Conservation (phyloP, 2,797 vertebrate species). For the Bovichtus variegatus region DNA sequence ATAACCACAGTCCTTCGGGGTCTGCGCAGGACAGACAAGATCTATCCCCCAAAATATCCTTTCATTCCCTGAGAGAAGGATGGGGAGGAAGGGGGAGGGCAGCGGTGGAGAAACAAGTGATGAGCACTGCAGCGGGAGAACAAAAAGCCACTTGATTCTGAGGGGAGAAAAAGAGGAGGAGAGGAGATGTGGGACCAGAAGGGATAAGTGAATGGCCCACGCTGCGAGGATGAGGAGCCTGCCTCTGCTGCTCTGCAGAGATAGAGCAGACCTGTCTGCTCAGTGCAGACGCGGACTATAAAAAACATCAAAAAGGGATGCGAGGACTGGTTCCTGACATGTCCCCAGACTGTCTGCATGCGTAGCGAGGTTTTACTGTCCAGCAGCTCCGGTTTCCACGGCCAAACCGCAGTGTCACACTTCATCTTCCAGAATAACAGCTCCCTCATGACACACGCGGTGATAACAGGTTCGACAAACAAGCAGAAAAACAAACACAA, state of each 20-base stretch:
- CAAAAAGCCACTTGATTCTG: conserved; percentile 82
- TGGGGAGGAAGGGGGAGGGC: conserved; percentile 40
- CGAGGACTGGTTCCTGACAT: conserved; percentile 35
- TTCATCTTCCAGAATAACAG: conserved; percentile 49
- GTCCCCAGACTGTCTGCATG: conserved; percentile 33
- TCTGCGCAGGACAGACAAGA: conserved; percentile 51
- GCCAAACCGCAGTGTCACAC: conserved; percentile 45
- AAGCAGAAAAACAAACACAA: conserved; percentile 16
- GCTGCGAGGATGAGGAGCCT: conserved; percentile 59
- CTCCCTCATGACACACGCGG: conserved; percentile 34
- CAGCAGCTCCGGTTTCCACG: conserved; percentile 57
- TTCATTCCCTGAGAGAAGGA: conserved; percentile 58
- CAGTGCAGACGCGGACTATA: conserved; percentile 31
- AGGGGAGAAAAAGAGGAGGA: conserved; percentile 50
- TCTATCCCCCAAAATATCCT: conserved; percentile 60
- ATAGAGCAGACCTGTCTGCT: conserved; percentile 51
- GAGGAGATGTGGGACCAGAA: conserved; percentile 55
- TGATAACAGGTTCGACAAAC: conserved; percentile 48
- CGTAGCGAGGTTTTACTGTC: conserved; percentile 40
- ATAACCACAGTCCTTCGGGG: conserved; percentile 48
- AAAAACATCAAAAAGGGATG: conserved; percentile 51
- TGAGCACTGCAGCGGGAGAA: conserved; percentile 77
- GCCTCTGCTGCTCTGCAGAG: conserved; percentile 58
- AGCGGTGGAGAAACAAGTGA: conserved; percentile 73
- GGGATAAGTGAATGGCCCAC: conserved; percentile 57